Evolutionary conservation across 2,113 vertebrate species (phyloP).

Genomic region (Bolborhynchus lineola): DNA sequence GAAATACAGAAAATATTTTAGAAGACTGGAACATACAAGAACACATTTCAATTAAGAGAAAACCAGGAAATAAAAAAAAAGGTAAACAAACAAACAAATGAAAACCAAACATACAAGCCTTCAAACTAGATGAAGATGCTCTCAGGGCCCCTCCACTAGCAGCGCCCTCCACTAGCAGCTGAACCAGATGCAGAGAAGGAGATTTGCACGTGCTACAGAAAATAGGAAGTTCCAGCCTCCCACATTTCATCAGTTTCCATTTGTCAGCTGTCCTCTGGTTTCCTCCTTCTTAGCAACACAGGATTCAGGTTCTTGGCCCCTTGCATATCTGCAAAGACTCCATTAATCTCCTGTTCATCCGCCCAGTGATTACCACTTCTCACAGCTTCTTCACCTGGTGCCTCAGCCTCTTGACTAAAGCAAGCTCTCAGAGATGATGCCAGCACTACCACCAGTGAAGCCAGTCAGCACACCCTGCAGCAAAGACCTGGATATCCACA

Average conservation of each 20-base stretch:
- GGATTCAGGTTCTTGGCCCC: background rate
- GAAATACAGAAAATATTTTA: background rate
- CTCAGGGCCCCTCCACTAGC: background rate
- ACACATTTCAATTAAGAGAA: background rate
- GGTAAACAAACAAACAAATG: too few species aligned
- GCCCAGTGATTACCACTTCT: accelerated
- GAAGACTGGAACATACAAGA: background rate
- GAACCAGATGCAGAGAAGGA: background rate
- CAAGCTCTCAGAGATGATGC: background rate
- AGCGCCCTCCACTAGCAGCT: background rate
- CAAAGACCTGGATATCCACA: background rate
- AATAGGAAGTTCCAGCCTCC: background rate
- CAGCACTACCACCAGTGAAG: background rate
- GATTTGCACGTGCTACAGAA: background rate
- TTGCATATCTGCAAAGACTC: background rate
- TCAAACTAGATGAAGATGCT: background rate
- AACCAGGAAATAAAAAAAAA: background rate
- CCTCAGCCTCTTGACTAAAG: background rate
- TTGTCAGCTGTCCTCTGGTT: background rate
- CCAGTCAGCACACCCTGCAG: background rate
- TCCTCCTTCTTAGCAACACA: background rate
- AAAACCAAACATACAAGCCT: background rate
- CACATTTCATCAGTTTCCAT: background rate
- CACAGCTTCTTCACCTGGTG: background rate
- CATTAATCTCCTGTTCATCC: accelerated